Conservation (phyloP, 2,797 vertebrate species). For the Enteromius fasciolatus region DNA sequence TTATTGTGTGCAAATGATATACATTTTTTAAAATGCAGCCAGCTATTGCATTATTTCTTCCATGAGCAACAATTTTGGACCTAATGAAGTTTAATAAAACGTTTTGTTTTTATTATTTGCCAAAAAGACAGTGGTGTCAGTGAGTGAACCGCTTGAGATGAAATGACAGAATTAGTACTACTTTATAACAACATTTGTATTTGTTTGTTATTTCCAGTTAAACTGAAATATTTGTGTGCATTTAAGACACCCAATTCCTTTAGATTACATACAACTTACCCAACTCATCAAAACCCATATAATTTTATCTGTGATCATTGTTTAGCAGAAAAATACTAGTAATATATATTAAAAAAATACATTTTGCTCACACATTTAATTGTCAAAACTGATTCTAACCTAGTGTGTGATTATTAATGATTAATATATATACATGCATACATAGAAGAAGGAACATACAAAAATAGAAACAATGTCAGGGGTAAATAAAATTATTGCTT, state of each 20-base stretch:
- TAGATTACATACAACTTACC: background rate
- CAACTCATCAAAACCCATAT: background rate
- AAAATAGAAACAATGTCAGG: no score
- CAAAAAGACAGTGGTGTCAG: background rate
- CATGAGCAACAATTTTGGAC: background rate
- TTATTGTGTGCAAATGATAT: background rate
- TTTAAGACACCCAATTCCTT: background rate
- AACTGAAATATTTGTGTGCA: background rate
- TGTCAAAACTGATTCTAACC: background rate
- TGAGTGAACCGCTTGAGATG: background rate
- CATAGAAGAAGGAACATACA: no score
- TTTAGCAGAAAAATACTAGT: background rate
- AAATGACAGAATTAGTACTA: background rate
- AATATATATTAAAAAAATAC: background rate
- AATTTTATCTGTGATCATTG: background rate
- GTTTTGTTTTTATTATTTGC: background rate
- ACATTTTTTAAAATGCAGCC: background rate
- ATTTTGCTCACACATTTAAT: no score
- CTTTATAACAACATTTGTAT: background rate
- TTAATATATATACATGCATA: no score
- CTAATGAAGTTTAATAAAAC: background rate
- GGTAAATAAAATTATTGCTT: no score
- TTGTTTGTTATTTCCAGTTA: background rate
- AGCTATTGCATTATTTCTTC: background rate
- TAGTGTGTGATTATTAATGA: background rate